Conservation (phyloP, 2,113 vertebrate genomes). For the Gallinago paraguaiae region DNA sequence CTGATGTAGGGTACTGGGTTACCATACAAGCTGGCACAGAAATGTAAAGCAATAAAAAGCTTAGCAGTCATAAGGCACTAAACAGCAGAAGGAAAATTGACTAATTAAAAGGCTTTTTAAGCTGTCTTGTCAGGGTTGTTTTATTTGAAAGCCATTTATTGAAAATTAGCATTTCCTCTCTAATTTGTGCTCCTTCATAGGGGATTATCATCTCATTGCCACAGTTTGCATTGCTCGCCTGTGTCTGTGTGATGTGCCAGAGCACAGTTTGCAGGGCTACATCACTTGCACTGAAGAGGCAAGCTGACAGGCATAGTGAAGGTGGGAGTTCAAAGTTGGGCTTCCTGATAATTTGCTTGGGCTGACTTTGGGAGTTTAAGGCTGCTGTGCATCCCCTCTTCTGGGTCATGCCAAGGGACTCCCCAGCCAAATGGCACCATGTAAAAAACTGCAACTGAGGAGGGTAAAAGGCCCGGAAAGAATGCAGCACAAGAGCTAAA, state of each 20-base stretch:
- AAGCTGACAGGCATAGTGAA: background rate
- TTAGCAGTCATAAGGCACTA: background rate
- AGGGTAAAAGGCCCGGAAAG: background rate
- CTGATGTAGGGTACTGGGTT: background rate
- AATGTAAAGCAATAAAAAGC: constrained; percentile 1
- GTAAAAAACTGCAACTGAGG: background rate
- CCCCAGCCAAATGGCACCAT: background rate
- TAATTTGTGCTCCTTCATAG: background rate
- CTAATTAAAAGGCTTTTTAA: constrained; percentile 17
- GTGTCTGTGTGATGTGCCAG: background rate
- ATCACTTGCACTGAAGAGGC: background rate
- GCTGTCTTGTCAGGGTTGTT: background rate
- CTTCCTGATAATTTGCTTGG: background rate
- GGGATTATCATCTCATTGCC: background rate
- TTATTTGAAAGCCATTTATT: constrained; percentile 1
- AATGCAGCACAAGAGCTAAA: background rate
- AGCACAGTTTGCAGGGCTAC: background rate
- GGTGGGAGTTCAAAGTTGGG: background rate
- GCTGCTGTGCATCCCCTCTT: background rate
- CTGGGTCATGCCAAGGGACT: background rate
- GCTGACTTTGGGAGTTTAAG: background rate
- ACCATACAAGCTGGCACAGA: background rate
- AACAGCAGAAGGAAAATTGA: background rate
- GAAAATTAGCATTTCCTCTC: constrained; percentile 5
- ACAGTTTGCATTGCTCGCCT: background rate